A percentile compares a stretch with the other conserved stretches of the same genome.
phyloP scores from a whole-genome alignment of 2,797 vertebrate genomes.

The Phoebastria nigripes region DNA sequence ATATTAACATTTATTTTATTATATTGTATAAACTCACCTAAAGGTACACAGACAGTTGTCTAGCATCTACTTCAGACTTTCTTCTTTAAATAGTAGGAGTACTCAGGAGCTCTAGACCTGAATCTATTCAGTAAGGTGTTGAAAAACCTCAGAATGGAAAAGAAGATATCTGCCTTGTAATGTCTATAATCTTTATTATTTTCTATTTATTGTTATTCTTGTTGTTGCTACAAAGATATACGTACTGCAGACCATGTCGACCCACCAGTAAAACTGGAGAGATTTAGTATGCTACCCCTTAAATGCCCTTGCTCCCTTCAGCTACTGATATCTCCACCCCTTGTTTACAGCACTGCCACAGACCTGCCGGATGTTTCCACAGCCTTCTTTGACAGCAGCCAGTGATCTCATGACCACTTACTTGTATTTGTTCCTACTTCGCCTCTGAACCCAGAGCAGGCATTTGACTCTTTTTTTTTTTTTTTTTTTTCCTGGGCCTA shows the following conservation, averaged over 20 bases:
- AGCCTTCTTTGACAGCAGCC: background rate
- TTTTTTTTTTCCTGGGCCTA: background rate
- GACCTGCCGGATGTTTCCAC: background rate
- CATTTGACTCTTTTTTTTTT: background rate
- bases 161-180: background rate
- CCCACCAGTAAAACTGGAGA: background rate
- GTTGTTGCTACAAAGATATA: background rate
- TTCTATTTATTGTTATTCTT: background rate
- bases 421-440: background rate
- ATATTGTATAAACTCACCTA: background rate
- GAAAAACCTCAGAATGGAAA: background rate
- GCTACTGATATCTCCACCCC: background rate
- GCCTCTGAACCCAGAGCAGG: background rate
- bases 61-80: background rate
- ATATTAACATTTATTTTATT: background rate
- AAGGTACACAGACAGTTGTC: background rate
- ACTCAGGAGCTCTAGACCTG: background rate
- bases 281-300: background rate
- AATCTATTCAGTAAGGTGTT: background rate
- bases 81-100: background rate
- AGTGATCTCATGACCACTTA: background rate
- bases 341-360: background rate
- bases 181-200: background rate
- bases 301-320: background rate
- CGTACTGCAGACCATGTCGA: rapidly evolving